Conservation (phyloP, 2,113 vertebrate genomes). For the Ivindomyrus marchei region DNA sequence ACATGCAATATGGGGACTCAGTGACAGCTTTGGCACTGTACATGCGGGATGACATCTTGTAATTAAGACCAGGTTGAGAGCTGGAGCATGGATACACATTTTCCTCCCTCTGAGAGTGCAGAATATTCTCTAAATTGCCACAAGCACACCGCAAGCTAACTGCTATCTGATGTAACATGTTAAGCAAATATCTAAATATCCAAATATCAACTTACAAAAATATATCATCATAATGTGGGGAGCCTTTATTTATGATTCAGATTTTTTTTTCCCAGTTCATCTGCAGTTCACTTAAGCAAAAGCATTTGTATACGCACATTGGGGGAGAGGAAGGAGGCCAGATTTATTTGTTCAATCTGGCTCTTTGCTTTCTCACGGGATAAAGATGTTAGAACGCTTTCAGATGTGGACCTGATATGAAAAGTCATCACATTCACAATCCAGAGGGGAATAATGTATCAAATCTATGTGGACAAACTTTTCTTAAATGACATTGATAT, state of each 20-base stretch:
- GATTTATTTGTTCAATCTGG: not conserved
- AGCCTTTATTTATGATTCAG: slow-evolving; percentile 54
- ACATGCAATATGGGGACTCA: slow-evolving; percentile 50
- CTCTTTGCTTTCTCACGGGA: not conserved
- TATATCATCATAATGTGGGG: slow-evolving; percentile 50
- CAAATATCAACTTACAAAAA: slow-evolving; percentile 21
- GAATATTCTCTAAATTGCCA: slow-evolving; percentile 41
- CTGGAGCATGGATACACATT: slow-evolving; percentile 13
- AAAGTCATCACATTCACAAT: not conserved
- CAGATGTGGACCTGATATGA: slow-evolving; percentile 1
- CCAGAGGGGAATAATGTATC: slow-evolving; percentile 16
- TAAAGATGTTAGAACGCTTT: not conserved
- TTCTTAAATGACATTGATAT: slow-evolving; percentile 31
- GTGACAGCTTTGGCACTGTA: slow-evolving; percentile 42
- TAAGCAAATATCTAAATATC: slow-evolving; percentile 63
- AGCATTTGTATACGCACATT: slow-evolving; percentile 15
- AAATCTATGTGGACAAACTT: slow-evolving; percentile 11
- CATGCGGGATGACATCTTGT: slow-evolving; percentile 33
- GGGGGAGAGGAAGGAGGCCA: not conserved
- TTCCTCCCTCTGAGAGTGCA: not conserved
- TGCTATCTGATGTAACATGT: slow-evolving; percentile 56
- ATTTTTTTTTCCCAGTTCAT: slow-evolving; percentile 47
- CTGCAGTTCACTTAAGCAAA: slow-evolving; percentile 49
- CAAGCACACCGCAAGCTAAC: slow-evolving; percentile 41
- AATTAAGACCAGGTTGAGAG: slow-evolving; percentile 34